Evolutionary conservation across 2,113 vertebrate genomes (phyloP), one percentile per base, ranked within the genome.

Genomic region (Heterotis niloticus): DNA sequence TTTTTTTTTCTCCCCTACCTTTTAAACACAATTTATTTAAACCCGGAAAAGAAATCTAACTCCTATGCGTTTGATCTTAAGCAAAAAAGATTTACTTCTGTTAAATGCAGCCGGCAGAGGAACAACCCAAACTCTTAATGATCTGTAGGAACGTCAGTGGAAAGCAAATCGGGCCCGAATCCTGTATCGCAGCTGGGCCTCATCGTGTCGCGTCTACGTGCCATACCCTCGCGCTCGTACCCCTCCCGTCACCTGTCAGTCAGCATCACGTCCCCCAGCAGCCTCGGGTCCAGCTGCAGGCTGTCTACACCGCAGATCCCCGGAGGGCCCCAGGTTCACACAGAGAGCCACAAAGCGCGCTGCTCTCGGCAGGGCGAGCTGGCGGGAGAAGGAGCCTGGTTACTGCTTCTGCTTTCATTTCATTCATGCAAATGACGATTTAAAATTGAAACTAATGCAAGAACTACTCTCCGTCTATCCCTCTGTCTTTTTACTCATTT

Each of bases 251-350:
- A 28, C 16, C 64, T 66, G 20, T 52, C 62, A 23, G 67, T 71
- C 77, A 51, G 28, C 77, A 60, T 12, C 66, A 26, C 24, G 57
- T 34, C 74, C 74, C 57, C 28, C 26, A 7, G 17, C 18, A 59
- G 74, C 59, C 74, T 64, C 13, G 52, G 67, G 60, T 26, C 20
- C 77, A 62, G 77, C 65, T 78, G 67, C 51, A 13, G 66, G 12
- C 77, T 70, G 18, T 78, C 77, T 69, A n/a, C 65, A 12, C 66
- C 67, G 9, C 28, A 7, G 18, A 26, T 51, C 67, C 66, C 23
- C 20, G 28, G 67, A 29, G 67, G 62, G 56, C 56, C 24, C 12
- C 24, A 29, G 68, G 52, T 78, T 78, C 76, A 59, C 70, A 11
- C 12, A 7, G 60, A 76, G 59, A 29, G 10, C 17, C 28, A 64